phyloP scores from a whole-genome alignment of 2,113 vertebrate genomes.

The Ia io region DNA sequence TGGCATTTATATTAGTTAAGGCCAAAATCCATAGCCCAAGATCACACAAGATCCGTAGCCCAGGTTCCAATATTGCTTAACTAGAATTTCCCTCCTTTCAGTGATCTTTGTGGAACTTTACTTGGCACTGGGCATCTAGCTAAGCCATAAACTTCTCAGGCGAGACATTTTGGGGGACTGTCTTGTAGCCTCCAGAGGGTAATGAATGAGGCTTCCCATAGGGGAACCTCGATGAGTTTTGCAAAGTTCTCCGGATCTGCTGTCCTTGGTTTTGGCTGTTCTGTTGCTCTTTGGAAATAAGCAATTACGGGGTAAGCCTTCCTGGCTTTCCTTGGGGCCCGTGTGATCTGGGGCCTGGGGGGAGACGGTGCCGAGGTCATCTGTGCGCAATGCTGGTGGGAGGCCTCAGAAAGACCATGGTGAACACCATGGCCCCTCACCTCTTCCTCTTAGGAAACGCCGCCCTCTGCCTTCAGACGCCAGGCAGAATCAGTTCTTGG shows the following conservation, averaged over 20 bases:
- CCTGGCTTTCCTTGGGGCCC: background rate
- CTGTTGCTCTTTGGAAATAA: constrained; percentile 13
- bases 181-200: constrained; percentile 26
- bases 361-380: background rate
- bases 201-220: constrained; percentile 47
- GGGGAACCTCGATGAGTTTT: constrained; percentile 29
- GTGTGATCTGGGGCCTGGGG: background rate
- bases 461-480: constrained; percentile 66
- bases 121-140: background rate
- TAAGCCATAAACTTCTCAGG: background rate
- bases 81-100: background rate
- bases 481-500: constrained; percentile 77
- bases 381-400: background rate
- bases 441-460: constrained; percentile 42
- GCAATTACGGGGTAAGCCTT: background rate
- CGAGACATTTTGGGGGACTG: constrained; percentile 23
- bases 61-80: background rate
- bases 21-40: background rate
- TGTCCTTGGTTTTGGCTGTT: constrained; percentile 33
- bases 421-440: background rate
- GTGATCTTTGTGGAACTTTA: background rate
- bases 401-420: constrained; percentile 33
- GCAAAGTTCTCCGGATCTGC: background rate
- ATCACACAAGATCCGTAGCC: background rate
- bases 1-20: background rate